Evolutionary conservation across 2,797 vertebrate species (phyloP).

Genomic region (Melanotaenia maccullochi): DNA sequence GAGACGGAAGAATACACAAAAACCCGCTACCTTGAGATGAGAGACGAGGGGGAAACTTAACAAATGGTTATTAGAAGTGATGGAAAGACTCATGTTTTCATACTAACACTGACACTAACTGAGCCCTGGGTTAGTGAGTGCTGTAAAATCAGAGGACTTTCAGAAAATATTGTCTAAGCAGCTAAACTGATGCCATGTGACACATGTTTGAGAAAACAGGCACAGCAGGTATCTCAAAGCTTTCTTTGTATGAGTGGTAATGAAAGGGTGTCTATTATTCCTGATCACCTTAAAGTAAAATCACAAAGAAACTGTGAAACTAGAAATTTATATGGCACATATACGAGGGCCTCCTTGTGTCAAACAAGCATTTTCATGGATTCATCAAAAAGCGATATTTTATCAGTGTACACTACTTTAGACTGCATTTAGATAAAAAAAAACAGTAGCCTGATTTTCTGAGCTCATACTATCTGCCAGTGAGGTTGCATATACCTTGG

Average conservation of each 20-base stretch:
- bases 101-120: slow-evolving; percentile 37
- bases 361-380: not conserved
- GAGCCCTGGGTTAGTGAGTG: slow-evolving; percentile 27
- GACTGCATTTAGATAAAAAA: not conserved
- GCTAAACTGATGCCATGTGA: slow-evolving; percentile 34
- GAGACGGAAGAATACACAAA: slow-evolving; percentile 13
- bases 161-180: slow-evolving; percentile 26
- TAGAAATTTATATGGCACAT: not conserved
- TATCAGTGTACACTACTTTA: not conserved
- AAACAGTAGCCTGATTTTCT: not conserved
- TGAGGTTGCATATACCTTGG: slow-evolving; percentile 84
- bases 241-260: slow-evolving; percentile 20
- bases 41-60: slow-evolving; percentile 11
- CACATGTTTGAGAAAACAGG: slow-evolving; percentile 32
- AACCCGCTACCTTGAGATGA: not conserved
- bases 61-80: slow-evolving; percentile 13
- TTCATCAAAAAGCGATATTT: not conserved
- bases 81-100: slow-evolving; percentile 36
- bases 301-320: not conserved
- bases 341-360: not conserved
- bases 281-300: slow-evolving; percentile 4
- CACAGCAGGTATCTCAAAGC: slow-evolving; percentile 33
- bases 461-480: not conserved
- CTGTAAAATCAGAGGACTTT: slow-evolving; percentile 30
- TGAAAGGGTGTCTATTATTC: not conserved